Conservation (phyloP, 2,113 vertebrate species). For the Okapia johnstoni region DNA sequence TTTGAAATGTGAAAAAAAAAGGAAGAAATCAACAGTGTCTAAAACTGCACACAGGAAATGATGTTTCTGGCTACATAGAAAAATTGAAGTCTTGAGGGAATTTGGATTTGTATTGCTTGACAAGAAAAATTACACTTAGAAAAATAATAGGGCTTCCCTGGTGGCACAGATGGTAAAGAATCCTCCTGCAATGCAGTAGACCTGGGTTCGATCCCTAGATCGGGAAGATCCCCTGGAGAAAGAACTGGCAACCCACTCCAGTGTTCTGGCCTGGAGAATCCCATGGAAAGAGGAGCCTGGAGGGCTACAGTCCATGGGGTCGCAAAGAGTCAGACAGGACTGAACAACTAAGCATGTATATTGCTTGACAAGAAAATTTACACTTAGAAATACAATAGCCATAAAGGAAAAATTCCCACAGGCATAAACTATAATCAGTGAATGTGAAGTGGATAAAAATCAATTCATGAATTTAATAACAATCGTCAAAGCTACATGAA, state of each 20-base stretch:
- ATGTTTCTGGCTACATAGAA: neutral
- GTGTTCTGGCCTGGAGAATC: neutral
- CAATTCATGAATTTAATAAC: neutral
- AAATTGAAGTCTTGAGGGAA: neutral
- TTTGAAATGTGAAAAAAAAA: neutral
- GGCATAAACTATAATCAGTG: neutral
- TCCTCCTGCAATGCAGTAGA: neutral
- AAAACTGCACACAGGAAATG: neutral
- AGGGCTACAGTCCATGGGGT: neutral
- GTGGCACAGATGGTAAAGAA: neutral
- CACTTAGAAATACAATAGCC: neutral
- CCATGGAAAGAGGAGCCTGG: neutral
- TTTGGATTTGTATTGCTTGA: neutral
- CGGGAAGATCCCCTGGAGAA: neutral
- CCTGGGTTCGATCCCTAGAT: neutral
- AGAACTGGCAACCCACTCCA: neutral
- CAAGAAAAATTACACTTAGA: neutral
- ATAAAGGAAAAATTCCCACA: neutral
- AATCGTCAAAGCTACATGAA: neutral
- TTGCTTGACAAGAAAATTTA: neutral
- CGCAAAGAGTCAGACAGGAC: neutral
- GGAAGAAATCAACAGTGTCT: neutral
- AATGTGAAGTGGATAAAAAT: neutral
- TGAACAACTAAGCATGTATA: neutral
- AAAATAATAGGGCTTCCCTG: neutral